Base-by-base conservation (phyloP, 2,888 invertebrate genomes). In the Xylota segnis region DNA sequence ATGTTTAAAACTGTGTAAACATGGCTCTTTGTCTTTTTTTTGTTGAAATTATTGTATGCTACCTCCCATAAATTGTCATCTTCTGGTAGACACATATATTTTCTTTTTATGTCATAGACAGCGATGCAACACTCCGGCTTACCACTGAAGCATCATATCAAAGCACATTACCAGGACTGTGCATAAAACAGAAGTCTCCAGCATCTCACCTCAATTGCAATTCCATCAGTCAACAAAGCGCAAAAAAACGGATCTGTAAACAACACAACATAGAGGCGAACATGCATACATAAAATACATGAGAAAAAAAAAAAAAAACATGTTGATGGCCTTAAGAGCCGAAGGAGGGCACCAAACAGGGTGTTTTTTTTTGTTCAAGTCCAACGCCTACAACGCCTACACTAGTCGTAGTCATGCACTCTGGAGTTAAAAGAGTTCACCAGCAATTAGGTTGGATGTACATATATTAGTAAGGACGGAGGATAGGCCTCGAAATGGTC, bases 141-240 rank as follows among this genome's bases (percentile, higher is more conserved):
- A 77, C 77, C 83, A 71, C 65, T 72, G 43, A 83, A 83, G 68
- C 68, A 68, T 68, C 72, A 59, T 34, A 54, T 74, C 40, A 59
- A 59, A 47, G 66, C 50, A 77, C 12, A 65, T 54, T 54, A 65
- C 16, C 65, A 65, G 59, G 50, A 61, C 34, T 47, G n/a, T 59
- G 43, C 61, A 77, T 45, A 66, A 71, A 71, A 81, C 83, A 81
- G 71, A 32, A 81, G 79, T 65, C 74, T 70, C 27, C 54, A 47
- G 66, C 76, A 76, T 86, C 81, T 76, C 81, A 81, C 81, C 84
- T 81, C 84, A 71, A 86, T 76, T 43, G 84, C 84, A 86, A 81
- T 81, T 86, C 81, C 84, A 86, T 81, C 76, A 86, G 84, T 86
- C 81, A 86, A 86, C 84, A 81, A 12, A 27, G 45, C 12, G 6